A percentile compares a stretch with the other conserved stretches of the same genome.
These are phyloP conservation scores for Psophia crepitans DNA, from an alignment of 2,113 vertebrate genomes.

Conservation along the genomic window DNA sequence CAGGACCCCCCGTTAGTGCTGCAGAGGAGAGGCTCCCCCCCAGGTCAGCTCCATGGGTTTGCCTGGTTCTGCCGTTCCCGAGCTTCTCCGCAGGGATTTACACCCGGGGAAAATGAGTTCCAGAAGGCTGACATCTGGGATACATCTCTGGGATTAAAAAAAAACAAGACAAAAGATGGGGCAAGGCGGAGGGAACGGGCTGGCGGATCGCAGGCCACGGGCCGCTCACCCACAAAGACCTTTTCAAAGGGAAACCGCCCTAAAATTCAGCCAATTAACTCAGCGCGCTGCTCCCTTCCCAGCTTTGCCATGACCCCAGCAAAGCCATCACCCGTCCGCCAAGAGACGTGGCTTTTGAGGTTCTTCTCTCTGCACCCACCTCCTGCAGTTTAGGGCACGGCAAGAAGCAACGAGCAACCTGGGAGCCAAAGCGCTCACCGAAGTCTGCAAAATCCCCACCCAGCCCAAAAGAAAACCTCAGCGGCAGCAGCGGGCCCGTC, in stretches of 20 bases:
- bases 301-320: neutral
- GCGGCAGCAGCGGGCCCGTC: fast-evolving
- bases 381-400: fast-evolving
- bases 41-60: neutral
- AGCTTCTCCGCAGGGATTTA: neutral
- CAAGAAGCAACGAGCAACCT: neutral
- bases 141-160: neutral
- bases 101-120: neutral
- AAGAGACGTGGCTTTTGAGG: fast-evolving
- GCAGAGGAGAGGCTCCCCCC: neutral
- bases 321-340: fast-evolving
- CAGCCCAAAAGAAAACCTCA: fast-evolving
- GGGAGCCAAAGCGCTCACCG: neutral
- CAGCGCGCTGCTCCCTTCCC: neutral
- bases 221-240: neutral
- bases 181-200: fast-evolving
- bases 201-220: fast-evolving
- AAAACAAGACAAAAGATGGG: neutral
- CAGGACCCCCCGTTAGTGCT: fast-evolving
- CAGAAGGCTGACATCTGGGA: neutral
- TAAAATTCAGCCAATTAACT: neutral
- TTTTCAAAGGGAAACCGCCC: neutral
- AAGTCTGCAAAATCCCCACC: neutral
- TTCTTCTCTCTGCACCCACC: neutral
- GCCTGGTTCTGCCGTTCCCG: neutral